Base-by-base conservation (phyloP, 2,797 vertebrate genomes). In the Psittacula derbiana region DNA sequence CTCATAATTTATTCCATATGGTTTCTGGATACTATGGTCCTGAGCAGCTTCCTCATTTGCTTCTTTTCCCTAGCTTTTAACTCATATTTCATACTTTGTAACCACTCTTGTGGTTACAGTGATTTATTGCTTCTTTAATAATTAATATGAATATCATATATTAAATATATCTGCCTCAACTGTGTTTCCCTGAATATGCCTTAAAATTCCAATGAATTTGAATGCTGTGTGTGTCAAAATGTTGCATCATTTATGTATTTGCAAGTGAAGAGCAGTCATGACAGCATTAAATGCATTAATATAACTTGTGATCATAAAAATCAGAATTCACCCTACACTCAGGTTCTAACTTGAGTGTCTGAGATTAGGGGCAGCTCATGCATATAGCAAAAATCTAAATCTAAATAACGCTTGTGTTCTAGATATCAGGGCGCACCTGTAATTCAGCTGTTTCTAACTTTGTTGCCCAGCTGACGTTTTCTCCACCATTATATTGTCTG, bases 1-100 rank as follows among this genome's bases (percentile, higher is more conserved):
- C 28, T 94, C 62, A 8, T 92, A 97, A 97, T 20, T 69, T 91
- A 33, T 91, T 97, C 96, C 96, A 95, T 90, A 96, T 95, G 93
- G 75, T 92, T 94, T 79, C 69, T 93, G 75, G 64, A 76, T 93
- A 55, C 41, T 64, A 66, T 55, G 86, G 52, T 73, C 91, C 76
- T 78, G 36, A 91, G 66, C 79, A 94, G 82, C 80, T 93, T 85
- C 47, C 3, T 80, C 76, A 75, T 94, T 95, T 96, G 47, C 25
- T 70, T 24, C 50, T 81, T 83, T 50, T 46, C 57, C 52, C 40
- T 93, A 62, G 36, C 47, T 96, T 95, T 91, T 76, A 55, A 82
- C 25, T 91, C 88, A 65, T 49, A 53, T 93, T 70, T 92, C 72
- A n/a, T 84, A 43, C 40, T 86, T 96, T 80, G 16, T 90, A 53